A percentile compares a stretch with the other conserved stretches of the same genome.
Conservation (phyloP, 2,797 vertebrate genomes). For the Thaleichthys pacificus region DNA sequence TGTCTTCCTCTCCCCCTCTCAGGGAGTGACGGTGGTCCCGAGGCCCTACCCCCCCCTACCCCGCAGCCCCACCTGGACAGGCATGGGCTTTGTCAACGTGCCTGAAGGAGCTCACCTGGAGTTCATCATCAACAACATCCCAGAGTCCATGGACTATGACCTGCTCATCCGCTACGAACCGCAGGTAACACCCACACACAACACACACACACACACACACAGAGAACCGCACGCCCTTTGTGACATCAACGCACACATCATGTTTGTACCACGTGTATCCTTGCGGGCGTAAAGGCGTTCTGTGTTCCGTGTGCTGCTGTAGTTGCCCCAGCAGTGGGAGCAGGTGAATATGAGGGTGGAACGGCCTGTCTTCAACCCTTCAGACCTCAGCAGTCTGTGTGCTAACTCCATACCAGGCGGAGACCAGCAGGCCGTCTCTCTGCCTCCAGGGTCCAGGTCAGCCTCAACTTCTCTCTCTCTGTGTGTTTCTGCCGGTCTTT, state of each 20-base stretch:
- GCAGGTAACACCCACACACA: conserved; percentile 75
- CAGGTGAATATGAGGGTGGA: conserved; percentile 79
- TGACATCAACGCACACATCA: neutral
- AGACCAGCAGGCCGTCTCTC: conserved; percentile 84
- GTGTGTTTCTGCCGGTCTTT: neutral
- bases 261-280: conserved; percentile 6
- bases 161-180: conserved; percentile 94
- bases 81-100: conserved; percentile 89
- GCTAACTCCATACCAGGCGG: conserved; percentile 81
- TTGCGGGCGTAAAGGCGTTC: neutral
- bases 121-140: conserved; percentile 88
- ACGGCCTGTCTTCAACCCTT: conserved; percentile 76
- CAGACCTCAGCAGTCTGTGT: conserved; percentile 74
- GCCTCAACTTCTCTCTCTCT: conserved; percentile 7
- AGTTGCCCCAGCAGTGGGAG: conserved; percentile 95
- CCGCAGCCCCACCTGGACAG: conserved; percentile 89
- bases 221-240: neutral
- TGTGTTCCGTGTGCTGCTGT: conserved; percentile 22
- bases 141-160: conserved; percentile 94
- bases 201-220: conserved; percentile 9
- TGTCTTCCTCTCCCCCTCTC: conserved; percentile 4
- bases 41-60: conserved; percentile 73
- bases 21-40: conserved; percentile 84
- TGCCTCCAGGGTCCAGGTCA: conserved; percentile 90
- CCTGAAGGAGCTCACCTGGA: conserved; percentile 87